These are phyloP conservation scores for Drosophila albomicans DNA, from an alignment of 1,140 invertebrate species.

Conservation along the genomic window DNA sequence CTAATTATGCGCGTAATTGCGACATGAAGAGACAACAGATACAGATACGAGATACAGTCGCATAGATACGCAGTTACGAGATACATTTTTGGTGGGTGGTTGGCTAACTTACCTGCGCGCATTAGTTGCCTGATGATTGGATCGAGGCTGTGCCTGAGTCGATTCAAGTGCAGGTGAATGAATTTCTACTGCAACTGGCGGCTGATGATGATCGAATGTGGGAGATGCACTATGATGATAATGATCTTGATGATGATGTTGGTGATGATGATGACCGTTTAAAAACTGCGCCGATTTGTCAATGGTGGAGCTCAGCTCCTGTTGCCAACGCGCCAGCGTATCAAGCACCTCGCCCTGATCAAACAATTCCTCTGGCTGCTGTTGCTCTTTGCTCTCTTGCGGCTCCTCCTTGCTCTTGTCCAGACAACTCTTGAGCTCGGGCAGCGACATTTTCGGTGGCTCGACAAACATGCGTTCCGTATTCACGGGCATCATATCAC, in stretches of 20 bases:
- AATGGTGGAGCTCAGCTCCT: conserved; percentile 41
- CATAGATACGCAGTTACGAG: background rate
- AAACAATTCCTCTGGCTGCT: conserved; percentile 4
- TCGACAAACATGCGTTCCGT: conserved; percentile 51
- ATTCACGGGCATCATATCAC: conserved; percentile 33
- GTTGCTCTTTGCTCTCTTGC: background rate
- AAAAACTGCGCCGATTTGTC: conserved; percentile 27
- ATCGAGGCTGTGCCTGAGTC: conserved; percentile 24
- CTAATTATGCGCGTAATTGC: conserved; percentile 64
- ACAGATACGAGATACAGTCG: background rate
- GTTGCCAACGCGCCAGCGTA: conserved; percentile 58
- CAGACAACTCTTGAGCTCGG: conserved; percentile 30
- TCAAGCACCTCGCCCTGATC: conserved; percentile 49
- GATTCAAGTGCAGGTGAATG: conserved; percentile 8
- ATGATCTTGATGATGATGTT: conserved; percentile 20
- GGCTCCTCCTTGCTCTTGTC: conserved; percentile 4
- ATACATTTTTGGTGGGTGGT: conserved; percentile 5
- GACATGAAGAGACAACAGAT: conserved; percentile 4
- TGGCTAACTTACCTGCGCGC: conserved; percentile 69
- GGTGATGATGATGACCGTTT: conserved; percentile 51
- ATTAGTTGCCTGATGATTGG: conserved; percentile 66
- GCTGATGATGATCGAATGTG: conserved; percentile 10
- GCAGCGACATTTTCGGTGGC: conserved; percentile 42
- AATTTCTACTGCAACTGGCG: conserved; percentile 27
- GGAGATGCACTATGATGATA: conserved; percentile 25